Evolutionary conservation across 1,140 invertebrate species (phyloP).

Genomic region (Akabosia matsudoensis): DNA sequence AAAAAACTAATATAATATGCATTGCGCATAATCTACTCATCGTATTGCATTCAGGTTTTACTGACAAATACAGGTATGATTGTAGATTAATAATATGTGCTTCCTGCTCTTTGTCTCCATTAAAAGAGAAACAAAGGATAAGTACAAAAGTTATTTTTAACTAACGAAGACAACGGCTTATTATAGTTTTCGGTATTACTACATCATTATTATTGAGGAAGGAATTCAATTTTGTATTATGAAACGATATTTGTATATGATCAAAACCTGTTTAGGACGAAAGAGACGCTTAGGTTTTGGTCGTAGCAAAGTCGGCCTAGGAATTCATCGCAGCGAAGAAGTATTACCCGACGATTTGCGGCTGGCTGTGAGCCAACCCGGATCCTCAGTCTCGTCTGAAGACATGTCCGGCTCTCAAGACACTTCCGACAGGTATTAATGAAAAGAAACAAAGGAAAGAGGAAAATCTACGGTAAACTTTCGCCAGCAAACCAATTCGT

Average conservation of each 20-base stretch:
- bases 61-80: too few relatives aligned
- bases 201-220: not conserved
- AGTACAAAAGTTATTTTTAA: too few relatives aligned
- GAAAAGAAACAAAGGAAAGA: not conserved
- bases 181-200: not conserved
- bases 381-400: conserved; percentile 86
- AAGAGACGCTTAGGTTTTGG: conserved; percentile 93
- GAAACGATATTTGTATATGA: not conserved
- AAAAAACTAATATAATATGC: too few relatives aligned
- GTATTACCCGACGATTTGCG: conserved; percentile 80
- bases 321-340: conserved; percentile 92
- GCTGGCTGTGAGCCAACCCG: conserved; percentile 66
- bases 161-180: too few relatives aligned
- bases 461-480: too few relatives aligned
- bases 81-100: too few relatives aligned
- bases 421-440: conserved; percentile 54
- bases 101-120: too few relatives aligned
- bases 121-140: too few relatives aligned
- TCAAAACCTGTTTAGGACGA: conserved; percentile 63
- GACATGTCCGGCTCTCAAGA: conserved; percentile 71
- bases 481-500: too few relatives aligned
- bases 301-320: conserved; percentile 89
- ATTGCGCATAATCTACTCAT: too few relatives aligned
- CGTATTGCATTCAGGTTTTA: too few relatives aligned
- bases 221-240: not conserved